phyloP scores from a whole-genome alignment of 2,888 invertebrate genomes.

The Ypsolopha scabrella region DNA sequence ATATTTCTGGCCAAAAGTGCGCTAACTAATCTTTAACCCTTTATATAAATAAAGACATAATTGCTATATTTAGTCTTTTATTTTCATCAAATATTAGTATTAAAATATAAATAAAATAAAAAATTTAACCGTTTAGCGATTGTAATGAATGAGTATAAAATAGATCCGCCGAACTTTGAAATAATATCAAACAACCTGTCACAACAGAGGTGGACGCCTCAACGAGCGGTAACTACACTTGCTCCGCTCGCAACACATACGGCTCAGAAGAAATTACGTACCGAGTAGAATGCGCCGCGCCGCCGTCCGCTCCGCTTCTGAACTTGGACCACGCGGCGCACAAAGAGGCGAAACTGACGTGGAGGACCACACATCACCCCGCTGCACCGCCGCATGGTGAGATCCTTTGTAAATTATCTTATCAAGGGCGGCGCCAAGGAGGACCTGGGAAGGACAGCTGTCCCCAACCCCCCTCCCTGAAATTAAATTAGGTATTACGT shows the following conservation, averaged over 20 bases:
- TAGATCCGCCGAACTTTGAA: background rate
- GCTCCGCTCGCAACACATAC: constrained; percentile 84
- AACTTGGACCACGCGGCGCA: constrained; percentile 78
- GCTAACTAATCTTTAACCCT: too few relatives aligned
- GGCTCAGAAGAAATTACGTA: constrained; percentile 88
- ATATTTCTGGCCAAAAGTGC: too few relatives aligned
- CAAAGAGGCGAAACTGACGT: constrained; percentile 66
- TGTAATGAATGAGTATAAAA: too few relatives aligned
- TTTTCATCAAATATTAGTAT: too few relatives aligned
- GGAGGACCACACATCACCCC: constrained; percentile 69
- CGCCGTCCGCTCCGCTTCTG: constrained; percentile 77
- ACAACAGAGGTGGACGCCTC: constrained; percentile 75
- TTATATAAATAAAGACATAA: too few relatives aligned
- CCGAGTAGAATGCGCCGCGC: constrained; percentile 80
- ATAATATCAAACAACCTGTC: background rate
- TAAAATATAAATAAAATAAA: too few relatives aligned
- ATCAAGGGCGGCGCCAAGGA: too few relatives aligned
- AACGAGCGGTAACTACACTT: constrained; percentile 83
- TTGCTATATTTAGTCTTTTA: too few relatives aligned
- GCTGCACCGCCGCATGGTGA: constrained; percentile 64
- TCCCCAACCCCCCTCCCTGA: too few relatives aligned
- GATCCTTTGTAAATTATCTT: constrained; percentile 3
- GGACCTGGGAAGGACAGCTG: too few relatives aligned
- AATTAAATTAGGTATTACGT: too few relatives aligned
- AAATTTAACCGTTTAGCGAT: too few relatives aligned